Evolutionary conservation across 37 sponge, comb jelly and placozoan genomes (phyloP), one percentile per base, ranked within the genome.

Genomic region (Eunapius fragilis): DNA sequence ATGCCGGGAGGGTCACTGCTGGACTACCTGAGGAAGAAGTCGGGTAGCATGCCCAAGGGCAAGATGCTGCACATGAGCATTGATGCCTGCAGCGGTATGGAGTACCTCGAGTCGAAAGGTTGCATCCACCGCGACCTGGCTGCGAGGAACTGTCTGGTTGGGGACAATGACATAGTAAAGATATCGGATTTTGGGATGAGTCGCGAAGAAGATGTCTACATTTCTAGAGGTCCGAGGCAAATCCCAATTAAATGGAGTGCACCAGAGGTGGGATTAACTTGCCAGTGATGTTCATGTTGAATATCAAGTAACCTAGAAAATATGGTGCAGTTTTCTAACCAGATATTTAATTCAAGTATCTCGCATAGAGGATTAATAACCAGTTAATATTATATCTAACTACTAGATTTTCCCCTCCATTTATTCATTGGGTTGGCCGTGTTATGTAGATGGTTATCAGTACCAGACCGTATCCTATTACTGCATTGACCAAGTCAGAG

Each of bases 211-310:
- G 94, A 92, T 26, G 84, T 94, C 6, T 97, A 97, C 74, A 90
- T 93, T 25, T 86, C 84, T 26, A 89, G 92, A 3, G 95, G 89
- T 0, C 90, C 84, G 7, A 92, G 96, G n/a, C 88, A 87, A 28
- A 86, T 96, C 30, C 97, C 97, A 27, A 95, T 97, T 38, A 97
- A 97, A 50, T 97, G 97, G 97, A 97, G 95, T 58, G 96, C 97
- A 2, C 97, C 97, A n/a, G 97, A 97, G 93, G 97, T 95, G 26
- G 6, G 79, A 71, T n/a, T 71, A 22, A 41, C 6, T 9, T 41
- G 6, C 6, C 3, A 6, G 6, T 41, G 6, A 6, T 41, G 3
- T 41, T 41, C 6, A 41, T 6, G 41, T 3, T 41, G 41, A 41
- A 41, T 41, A 3, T 41, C 6, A 41, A 9, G 41, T 41, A 6